Conservation (phyloP, 1,140 invertebrate genomes). For the Bathynomus jamesi region DNA sequence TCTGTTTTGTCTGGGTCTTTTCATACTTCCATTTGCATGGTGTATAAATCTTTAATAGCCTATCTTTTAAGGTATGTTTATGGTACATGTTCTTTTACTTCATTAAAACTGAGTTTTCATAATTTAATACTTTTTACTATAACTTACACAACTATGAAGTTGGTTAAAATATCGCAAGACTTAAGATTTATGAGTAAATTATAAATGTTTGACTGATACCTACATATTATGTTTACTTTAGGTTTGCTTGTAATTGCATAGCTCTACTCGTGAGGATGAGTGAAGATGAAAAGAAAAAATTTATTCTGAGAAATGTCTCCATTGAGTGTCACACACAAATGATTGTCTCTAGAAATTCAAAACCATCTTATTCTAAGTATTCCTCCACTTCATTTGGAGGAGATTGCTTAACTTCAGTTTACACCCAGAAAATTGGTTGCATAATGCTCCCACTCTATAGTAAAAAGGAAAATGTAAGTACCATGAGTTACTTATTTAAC, state of each 20-base stretch:
- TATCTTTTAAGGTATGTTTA: not conserved
- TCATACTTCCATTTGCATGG: too few relatives aligned
- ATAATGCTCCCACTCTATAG: not conserved
- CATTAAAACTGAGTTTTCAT: not conserved
- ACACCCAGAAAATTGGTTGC: not conserved
- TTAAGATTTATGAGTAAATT: not conserved
- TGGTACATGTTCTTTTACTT: not conserved
- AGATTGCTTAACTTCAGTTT: not conserved
- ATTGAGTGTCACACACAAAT: conserved; percentile 5
- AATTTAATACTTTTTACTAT: not conserved
- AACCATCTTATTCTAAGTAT: too few relatives aligned
- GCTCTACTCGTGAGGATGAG: conserved; percentile 20
- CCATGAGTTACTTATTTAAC: not conserved
- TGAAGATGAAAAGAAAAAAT: conserved; percentile 9
- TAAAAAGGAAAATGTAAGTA: conserved; percentile 1
- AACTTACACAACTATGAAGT: not conserved
- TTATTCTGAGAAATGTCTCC: conserved; percentile 14
- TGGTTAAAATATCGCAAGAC: not conserved
- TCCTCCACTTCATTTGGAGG: too few relatives aligned
- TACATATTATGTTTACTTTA: conserved; percentile 5
- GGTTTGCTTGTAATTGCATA: conserved; percentile 25
- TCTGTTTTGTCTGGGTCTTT: too few relatives aligned
- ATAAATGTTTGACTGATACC: not conserved
- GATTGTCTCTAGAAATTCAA: conserved; percentile 12
- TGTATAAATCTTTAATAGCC: not conserved